A percentile compares a stretch with the other conserved stretches of the same genome.
Evolutionary conservation across 2,888 invertebrate species (phyloP).

Genomic region (Brenthis ino): DNA sequence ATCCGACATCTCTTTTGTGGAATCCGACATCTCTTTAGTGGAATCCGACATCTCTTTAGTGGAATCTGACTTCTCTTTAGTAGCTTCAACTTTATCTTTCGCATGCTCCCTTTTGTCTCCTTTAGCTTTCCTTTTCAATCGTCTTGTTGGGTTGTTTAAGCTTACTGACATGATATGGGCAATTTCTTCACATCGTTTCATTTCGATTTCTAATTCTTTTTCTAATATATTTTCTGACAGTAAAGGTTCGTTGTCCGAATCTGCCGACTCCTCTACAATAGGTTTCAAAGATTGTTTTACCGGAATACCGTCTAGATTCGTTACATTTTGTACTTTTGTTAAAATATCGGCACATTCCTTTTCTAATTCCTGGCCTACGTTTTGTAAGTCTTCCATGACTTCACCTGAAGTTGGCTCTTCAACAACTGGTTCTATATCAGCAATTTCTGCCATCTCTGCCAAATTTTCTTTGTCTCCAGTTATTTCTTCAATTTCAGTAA

Average conservation of each 20-base stretch:
- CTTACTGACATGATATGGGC: constrained; percentile 39
- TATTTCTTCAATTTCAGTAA: constrained; percentile 67
- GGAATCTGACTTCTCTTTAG: constrained; percentile 14
- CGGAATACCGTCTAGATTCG: constrained; percentile 68
- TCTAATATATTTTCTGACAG: constrained; percentile 72
- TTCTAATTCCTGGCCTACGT: constrained; percentile 70
- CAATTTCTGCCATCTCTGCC: constrained; percentile 57
- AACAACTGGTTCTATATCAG: constrained; percentile 63
- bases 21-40: constrained; percentile 7
- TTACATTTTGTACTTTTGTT: constrained; percentile 74
- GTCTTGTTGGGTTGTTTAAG: not conserved
- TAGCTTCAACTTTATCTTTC: constrained; percentile 33
- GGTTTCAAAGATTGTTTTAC: constrained; percentile 65
- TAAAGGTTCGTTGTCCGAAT: constrained; percentile 64
- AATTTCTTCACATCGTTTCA: constrained; percentile 57
- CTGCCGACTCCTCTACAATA: constrained; percentile 69
- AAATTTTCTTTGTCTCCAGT: constrained; percentile 56
- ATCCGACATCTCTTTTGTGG: constrained; percentile 10
- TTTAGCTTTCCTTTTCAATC: constrained; percentile 8
- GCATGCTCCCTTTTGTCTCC: constrained; percentile 2
- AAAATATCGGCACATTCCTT: constrained; percentile 78
- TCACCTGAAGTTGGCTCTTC: constrained; percentile 61
- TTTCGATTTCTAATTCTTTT: constrained; percentile 65
- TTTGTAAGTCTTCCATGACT: constrained; percentile 69
- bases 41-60: constrained; percentile 10